Percentiles rank a stretch among this genome's conserved stretches.
Evolutionary conservation across 2,113 vertebrate genomes (phyloP).

Genomic region (Sclerurus mexicanus): DNA sequence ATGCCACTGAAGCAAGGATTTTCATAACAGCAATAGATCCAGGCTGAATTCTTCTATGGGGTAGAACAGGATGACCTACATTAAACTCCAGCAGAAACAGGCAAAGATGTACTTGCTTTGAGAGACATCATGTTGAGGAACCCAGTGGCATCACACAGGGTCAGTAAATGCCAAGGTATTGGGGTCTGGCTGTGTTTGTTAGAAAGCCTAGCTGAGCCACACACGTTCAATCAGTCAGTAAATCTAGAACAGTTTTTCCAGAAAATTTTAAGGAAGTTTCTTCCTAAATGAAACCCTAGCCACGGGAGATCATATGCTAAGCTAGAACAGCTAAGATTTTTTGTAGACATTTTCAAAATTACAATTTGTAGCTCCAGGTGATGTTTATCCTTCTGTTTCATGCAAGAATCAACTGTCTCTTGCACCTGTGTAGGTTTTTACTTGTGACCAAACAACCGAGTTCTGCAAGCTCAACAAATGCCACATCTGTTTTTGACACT

Average conservation of each 20-base stretch:
- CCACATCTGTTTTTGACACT: neutral
- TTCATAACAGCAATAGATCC: neutral
- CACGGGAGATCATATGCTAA: neutral
- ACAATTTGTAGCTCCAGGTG: neutral
- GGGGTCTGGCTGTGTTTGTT: neutral
- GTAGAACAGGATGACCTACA: neutral
- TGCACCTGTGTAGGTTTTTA: neutral
- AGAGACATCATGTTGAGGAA: neutral
- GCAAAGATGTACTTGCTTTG: neutral
- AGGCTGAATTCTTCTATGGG: neutral
- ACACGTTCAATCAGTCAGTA: neutral
- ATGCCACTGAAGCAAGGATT: neutral
- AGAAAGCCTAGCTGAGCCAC: neutral
- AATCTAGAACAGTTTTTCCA: neutral
- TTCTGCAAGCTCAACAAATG: neutral
- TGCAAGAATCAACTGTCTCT: neutral
- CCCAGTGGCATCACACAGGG: neutral
- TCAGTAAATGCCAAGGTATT: neutral
- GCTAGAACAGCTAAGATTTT: neutral
- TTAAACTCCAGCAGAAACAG: neutral
- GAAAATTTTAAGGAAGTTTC: neutral
- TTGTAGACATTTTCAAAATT: neutral
- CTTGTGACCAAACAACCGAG: neutral
- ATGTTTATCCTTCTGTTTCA: neutral
- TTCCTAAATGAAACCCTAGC: neutral